These are phyloP conservation scores for Cotesia congregata DNA, from an alignment of 2,888 invertebrate genomes.

Conservation along the genomic window DNA sequence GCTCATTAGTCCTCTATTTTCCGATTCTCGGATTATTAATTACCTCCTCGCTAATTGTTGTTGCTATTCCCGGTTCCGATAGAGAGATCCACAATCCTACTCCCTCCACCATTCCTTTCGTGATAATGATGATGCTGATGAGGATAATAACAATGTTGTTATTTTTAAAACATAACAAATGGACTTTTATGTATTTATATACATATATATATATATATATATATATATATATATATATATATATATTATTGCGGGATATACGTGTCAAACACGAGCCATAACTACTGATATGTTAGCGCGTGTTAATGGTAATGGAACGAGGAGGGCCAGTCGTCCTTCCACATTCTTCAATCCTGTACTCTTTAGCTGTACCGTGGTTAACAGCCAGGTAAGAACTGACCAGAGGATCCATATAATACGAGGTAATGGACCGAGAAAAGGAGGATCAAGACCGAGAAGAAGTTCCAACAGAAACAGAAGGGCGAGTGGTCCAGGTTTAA, in stretches of 20 bases:
- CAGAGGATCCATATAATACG: conserved; percentile 53
- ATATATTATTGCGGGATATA: conserved; percentile 8
- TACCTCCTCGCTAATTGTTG: no score
- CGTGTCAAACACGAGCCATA: conserved; percentile 17
- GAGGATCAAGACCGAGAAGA: conserved; percentile 11
- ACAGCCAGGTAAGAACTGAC: conserved; percentile 59
- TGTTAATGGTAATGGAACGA: conserved; percentile 64
- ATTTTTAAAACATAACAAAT: neutral
- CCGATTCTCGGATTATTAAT: no score
- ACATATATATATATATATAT: no score
- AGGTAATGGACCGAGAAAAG: conserved; percentile 55
- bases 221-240: neutral
- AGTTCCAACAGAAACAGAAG: conserved; percentile 4
- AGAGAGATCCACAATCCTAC: no score
- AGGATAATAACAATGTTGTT: conserved; percentile 5
- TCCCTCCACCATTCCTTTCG: no score
- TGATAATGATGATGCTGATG: neutral
- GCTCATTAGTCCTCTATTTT: no score
- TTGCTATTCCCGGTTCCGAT: no score
- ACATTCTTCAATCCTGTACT: conserved; percentile 65
- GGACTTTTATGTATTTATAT: neutral
- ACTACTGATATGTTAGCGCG: conserved; percentile 46
- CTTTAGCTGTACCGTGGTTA: conserved; percentile 63
- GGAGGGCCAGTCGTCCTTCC: conserved; percentile 61
- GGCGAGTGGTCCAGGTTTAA: conserved; percentile 26